Evolutionary conservation across 2,113 vertebrate genomes (phyloP).

Genomic region (Phalacrocorax pelagicus): DNA sequence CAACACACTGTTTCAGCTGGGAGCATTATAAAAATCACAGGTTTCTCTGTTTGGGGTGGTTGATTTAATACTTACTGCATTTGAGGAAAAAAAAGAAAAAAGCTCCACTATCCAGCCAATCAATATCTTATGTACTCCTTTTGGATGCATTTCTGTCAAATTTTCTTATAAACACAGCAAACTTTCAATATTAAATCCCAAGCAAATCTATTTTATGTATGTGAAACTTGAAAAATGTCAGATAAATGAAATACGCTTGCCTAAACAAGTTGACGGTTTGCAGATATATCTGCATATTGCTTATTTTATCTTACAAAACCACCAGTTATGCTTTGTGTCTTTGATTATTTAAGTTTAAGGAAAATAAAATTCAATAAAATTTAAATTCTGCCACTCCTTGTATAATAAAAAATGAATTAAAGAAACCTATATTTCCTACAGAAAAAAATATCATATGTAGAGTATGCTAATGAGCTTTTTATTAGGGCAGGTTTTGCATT

Average conservation of each 20-base stretch:
- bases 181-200: background rate
- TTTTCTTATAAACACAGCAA: conserved; percentile 1
- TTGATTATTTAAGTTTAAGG: background rate
- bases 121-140: background rate
- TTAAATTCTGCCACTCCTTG: background rate
- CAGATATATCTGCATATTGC: background rate
- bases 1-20: background rate
- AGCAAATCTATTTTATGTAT: conserved; percentile 17
- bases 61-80: background rate
- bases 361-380: background rate
- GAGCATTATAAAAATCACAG: background rate
- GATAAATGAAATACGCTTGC: conserved; percentile 10
- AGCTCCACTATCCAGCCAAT: background rate
- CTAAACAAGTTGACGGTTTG: background rate
- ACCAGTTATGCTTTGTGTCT: background rate
- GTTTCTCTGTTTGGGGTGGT: background rate
- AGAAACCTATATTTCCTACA: background rate
- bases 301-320: background rate
- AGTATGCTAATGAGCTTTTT: background rate
- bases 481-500: conserved; percentile 7
- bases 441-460: background rate
- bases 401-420: background rate
- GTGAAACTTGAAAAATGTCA: conserved; percentile 28
- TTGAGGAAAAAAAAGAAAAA: background rate
- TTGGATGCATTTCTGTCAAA: conserved; percentile 12